These are phyloP conservation scores for Pagrus major DNA, from an alignment of 2,113 vertebrate species.

Conservation along the genomic window DNA sequence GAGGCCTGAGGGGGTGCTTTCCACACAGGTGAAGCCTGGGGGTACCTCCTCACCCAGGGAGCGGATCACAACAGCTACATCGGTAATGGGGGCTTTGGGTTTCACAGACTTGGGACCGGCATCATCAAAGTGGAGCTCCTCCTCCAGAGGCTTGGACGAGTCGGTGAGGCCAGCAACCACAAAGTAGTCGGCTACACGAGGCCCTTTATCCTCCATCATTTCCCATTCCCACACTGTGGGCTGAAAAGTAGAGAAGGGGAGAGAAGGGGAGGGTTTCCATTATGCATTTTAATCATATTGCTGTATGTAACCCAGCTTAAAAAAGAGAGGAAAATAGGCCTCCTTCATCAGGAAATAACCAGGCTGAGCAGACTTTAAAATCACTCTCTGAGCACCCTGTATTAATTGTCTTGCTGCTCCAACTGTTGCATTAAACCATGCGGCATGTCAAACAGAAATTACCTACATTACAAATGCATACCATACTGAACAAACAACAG, in stretches of 20 bases:
- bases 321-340: neutral
- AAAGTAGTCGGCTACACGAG: constrained; percentile 99
- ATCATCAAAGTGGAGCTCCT: constrained; percentile 95
- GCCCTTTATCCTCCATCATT: constrained; percentile 99
- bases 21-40: constrained; percentile 91
- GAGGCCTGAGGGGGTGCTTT: constrained; percentile 93
- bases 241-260: constrained; percentile 61
- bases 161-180: constrained; percentile 97
- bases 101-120: constrained; percentile 90
- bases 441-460: constrained; percentile 31
- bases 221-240: constrained; percentile 88
- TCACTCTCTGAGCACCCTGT: neutral
- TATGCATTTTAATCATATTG: constrained; percentile 42
- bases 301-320: constrained; percentile 13
- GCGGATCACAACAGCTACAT: constrained; percentile 94
- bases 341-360: neutral
- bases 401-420: neutral
- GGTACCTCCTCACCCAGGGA: constrained; percentile 97
- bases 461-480: constrained; percentile 32
- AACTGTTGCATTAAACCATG: constrained; percentile 28
- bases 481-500: constrained; percentile 25
- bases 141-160: constrained; percentile 93
- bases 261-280: neutral
- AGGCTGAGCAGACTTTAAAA: neutral
- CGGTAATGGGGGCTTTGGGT: constrained; percentile 96